Evolutionary conservation across 1,140 invertebrate genomes (phyloP).

Genomic region (Drosophila yakuba): DNA sequence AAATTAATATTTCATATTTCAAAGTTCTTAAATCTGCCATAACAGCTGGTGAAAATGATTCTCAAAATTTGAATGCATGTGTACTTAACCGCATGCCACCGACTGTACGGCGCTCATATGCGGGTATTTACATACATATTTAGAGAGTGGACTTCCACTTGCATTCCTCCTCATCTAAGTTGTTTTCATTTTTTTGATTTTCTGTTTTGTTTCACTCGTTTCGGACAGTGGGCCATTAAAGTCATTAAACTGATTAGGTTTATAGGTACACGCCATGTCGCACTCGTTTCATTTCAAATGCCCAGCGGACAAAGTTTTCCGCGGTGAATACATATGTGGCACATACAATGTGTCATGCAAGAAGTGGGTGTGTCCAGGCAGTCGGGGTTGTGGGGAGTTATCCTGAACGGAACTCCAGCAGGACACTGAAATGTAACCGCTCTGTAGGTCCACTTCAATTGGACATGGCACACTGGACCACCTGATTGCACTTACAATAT

Average conservation of each 20-base stretch:
- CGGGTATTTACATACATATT: conserved; percentile 37
- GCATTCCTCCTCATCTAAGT: conserved; percentile 24
- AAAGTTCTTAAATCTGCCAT: no score
- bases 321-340: background rate
- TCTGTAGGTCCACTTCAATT: conserved; percentile 5
- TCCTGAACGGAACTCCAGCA: conserved; percentile 2
- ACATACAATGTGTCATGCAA: conserved; percentile 31
- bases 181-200: conserved; percentile 1
- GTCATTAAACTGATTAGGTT: conserved; percentile 49
- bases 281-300: conserved; percentile 32
- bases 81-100: background rate
- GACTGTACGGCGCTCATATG: conserved; percentile 1
- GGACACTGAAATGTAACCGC: conserved; percentile 28
- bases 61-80: background rate
- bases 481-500: background rate
- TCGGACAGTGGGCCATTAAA: conserved; percentile 42
- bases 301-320: conserved; percentile 24
- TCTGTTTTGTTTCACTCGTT: conserved; percentile 10
- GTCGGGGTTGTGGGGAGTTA: background rate
- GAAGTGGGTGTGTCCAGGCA: conserved; percentile 49
- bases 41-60: no score
- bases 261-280: conserved; percentile 32
- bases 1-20: no score
- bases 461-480: conserved; percentile 21
- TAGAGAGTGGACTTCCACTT: conserved; percentile 14